Evolutionary conservation across 2,113 vertebrate species (phyloP), one percentile per base, ranked within the genome.

Genomic region (Meleagris gallopavo): DNA sequence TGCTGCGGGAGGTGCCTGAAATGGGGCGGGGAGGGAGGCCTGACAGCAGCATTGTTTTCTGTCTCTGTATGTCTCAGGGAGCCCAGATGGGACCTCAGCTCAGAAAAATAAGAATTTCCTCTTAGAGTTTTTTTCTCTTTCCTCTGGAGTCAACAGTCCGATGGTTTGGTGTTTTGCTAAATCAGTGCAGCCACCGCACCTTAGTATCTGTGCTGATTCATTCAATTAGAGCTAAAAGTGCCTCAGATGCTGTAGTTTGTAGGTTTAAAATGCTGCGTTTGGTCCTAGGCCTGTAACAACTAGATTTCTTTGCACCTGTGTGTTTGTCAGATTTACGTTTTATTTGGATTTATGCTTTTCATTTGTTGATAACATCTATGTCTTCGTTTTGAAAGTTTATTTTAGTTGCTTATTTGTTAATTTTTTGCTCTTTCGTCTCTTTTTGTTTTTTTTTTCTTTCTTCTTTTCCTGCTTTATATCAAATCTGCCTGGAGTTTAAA

Each of bases 21-120:
- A 96, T 96, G 91, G 92, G 95, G 84, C 84, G 96, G 94, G 94
- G 94, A 76, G 94, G 93, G 93, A 76, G 74, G 83, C 89, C 88
- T 29, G 16, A 89, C 46, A 16, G 70, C 61, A 24, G 73, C 84
- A 79, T 96, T 91, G 77, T 95, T 97, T 95, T 92, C 77, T 11
- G 5, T 65, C 78, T 96, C 79, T 79, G 73, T 91, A 95, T 96
- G 96, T 95, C 90, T 89, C 88, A 80, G 72, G 60, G 29, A 96
- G 64, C 54, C 73, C 78, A 93, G 91, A 92, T 85, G 90, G 93
- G 93, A 82, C 38, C 83, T 94, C 80, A 75, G 60, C 86, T 74
- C 34, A 90, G 52, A 80, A 70, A 88, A 92, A 89, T 43, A 93
- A 93, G 75, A 71, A 95, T 95, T 94, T 78, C 18, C 73, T 52